Evolutionary conservation across 2,888 invertebrate species (phyloP).

Genomic region (Trilocha varians): DNA sequence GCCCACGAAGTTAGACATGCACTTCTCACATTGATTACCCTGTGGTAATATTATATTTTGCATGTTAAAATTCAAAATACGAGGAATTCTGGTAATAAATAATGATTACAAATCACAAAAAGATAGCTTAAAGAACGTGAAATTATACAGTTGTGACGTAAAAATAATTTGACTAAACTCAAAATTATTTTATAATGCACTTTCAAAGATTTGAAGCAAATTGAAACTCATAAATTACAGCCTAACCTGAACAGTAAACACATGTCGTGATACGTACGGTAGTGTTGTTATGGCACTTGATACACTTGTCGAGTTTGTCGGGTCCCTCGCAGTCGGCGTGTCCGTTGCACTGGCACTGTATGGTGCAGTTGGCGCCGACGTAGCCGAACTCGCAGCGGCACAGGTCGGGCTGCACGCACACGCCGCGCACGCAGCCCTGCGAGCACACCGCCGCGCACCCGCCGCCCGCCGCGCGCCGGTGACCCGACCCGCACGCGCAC

Average conservation of each 20-base stretch:
- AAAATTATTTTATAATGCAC: too few relatives aligned
- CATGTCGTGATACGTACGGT: conserved; percentile 70
- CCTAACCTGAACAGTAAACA: background rate
- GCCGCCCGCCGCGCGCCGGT: conserved; percentile 69
- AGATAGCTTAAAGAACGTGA: too few relatives aligned
- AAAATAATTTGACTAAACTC: too few relatives aligned
- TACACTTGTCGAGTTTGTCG: conserved; percentile 85
- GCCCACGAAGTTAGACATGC: conserved; percentile 92
- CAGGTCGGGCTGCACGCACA: conserved; percentile 85
- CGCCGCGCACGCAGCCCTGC: conserved; percentile 89
- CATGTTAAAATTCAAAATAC: background rate
- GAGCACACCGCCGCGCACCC: conserved; percentile 86
- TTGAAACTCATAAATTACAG: too few relatives aligned
- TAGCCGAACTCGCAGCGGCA: conserved; percentile 96
- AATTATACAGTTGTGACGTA: too few relatives aligned
- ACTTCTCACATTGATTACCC: conserved; percentile 93
- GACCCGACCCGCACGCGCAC: conserved; percentile 84
- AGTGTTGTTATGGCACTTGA: conserved; percentile 92
- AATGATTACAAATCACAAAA: too few relatives aligned
- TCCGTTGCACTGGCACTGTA: conserved; percentile 95
- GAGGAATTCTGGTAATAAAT: too few relatives aligned
- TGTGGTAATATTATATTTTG: conserved; percentile 27
- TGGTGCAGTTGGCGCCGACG: conserved; percentile 94
- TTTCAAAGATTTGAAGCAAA: too few relatives aligned
- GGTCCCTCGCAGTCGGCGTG: conserved; percentile 94